Evolutionary conservation across 2,888 invertebrate species (phyloP), one percentile per base, ranked within the genome.

Genomic region (Ganaspis brasiliensis): DNA sequence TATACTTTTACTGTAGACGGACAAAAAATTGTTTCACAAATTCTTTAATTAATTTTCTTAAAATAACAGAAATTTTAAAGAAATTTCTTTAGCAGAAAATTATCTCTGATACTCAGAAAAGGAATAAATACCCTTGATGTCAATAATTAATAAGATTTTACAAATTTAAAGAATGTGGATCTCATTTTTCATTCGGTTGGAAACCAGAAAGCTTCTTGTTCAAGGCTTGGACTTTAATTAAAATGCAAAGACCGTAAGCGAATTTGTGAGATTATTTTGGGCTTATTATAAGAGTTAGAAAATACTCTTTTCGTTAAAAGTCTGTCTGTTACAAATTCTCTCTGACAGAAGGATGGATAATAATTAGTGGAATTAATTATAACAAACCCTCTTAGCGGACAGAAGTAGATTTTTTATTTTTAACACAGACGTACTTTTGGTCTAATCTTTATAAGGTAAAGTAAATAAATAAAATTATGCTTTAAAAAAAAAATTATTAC

Each of bases 341-440:
- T 45, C 40, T 67, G 67, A 67, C 67, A 8, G 21, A 45, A 67
- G 67, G 21, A 26, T 26, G 45, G 52, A 52, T 52, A n/a, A 40
- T 21, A 67, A 67, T 67, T 67, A 67, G 24, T 45, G 12, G 40
- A 67, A 67, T 67, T 67, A 67, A 67, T 67, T 67, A 45, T 67
- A 45, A 14, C 24, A 2, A 63, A 21, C 40, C 12, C 40, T 67
- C 24, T 31, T 59, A 3, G 26, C n/a, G 9, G 31, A 16, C 40
- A 8, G 5, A 40, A 40, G 12, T n/a, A 16, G 16, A 49, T n/a
- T 49, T n/a, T 49, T 49, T 16, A 5, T 49, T 49, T 16, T 31
- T 6, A 6, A 4, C 6, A 4, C 31, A 31, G 6, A 31, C 6
- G 2, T 31, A 4, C 31, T 31, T 31, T 31, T 31, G 3, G n/a